A percentile compares a stretch with the other conserved stretches of the same genome.
These are phyloP conservation scores for Rhagium mordax DNA, from an alignment of 2,888 invertebrate genomes.

Conservation along the genomic window DNA sequence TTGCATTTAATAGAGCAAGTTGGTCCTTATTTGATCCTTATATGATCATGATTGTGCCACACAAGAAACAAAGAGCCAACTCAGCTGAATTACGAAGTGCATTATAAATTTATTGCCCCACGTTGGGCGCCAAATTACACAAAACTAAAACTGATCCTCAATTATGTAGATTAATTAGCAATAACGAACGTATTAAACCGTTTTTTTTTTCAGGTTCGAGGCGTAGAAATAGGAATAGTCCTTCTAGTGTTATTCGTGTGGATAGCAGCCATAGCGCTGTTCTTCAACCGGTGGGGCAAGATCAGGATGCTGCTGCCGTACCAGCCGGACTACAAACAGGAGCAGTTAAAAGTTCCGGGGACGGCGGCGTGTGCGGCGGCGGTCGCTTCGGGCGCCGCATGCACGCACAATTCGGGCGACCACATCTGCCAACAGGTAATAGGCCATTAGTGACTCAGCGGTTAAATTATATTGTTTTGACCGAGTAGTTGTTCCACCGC, in stretches of 20 bases:
- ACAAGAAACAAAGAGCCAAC: no score
- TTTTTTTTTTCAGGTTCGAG: slow-evolving; percentile 79
- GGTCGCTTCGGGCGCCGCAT: slow-evolving; percentile 71
- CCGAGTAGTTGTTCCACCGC: background rate
- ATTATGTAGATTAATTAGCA: no score
- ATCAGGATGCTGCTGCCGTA: slow-evolving; percentile 93
- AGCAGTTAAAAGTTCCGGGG: slow-evolving; percentile 87
- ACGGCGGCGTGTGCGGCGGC: slow-evolving; percentile 79
- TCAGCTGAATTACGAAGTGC: no score
- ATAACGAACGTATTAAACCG: no score
- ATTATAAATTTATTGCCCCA: no score
- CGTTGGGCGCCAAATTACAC: no score
- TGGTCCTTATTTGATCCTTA: no score
- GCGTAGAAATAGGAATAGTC: slow-evolving; percentile 92
- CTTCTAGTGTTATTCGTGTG: slow-evolving; percentile 86
- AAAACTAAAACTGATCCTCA: no score
- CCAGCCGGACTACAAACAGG: slow-evolving; percentile 90
- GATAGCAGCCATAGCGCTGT: slow-evolving; percentile 89
- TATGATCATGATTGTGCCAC: no score
- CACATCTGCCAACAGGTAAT: slow-evolving; percentile 77
- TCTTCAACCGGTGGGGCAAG: slow-evolving; percentile 92
- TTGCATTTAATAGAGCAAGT: no score
- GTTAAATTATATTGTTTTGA: background rate
- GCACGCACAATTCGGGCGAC: slow-evolving; percentile 74
- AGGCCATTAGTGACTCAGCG: background rate